These are phyloP conservation scores for Siniperca undulata DNA, from an alignment of 2,797 vertebrate species.

Conservation along the genomic window DNA sequence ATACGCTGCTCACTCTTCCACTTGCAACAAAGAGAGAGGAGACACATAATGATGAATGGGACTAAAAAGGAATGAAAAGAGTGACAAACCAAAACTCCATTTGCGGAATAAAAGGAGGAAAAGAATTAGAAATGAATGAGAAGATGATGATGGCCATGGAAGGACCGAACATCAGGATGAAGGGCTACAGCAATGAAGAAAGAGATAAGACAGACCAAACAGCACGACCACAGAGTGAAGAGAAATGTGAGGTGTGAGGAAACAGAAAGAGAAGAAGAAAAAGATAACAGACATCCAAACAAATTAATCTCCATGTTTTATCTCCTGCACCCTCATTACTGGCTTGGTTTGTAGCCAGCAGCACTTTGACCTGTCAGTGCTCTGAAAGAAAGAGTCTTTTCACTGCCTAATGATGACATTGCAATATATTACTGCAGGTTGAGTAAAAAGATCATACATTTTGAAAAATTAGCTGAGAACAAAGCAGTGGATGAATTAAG, in stretches of 20 bases:
- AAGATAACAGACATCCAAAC: conserved; percentile 17
- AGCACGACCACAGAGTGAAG: not conserved
- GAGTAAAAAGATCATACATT: not conserved
- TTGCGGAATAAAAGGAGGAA: not conserved
- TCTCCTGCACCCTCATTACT: conserved; percentile 29
- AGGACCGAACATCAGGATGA: not conserved
- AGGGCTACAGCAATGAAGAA: not conserved
- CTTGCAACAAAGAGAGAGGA: not conserved
- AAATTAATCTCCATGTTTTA: conserved; percentile 26
- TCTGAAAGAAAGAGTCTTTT: not conserved
- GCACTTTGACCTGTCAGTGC: conserved; percentile 1
- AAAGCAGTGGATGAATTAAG: not conserved
- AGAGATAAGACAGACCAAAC: not conserved
- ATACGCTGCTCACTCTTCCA: not conserved
- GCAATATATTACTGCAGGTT: not conserved
- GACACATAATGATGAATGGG: not conserved
- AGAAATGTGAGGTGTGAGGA: not conserved
- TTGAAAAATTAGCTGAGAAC: not conserved
- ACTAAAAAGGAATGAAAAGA: not conserved
- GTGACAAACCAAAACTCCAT: not conserved
- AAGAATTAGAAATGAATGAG: not conserved
- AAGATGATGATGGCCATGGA: not conserved
- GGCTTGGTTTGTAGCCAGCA: not conserved
- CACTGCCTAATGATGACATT: not conserved
- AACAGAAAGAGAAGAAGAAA: not conserved